A percentile compares a stretch with the other conserved stretches of the same genome.
phyloP scores from a whole-genome alignment of 2,888 invertebrate genomes.

The Ctenicera cuprea region DNA sequence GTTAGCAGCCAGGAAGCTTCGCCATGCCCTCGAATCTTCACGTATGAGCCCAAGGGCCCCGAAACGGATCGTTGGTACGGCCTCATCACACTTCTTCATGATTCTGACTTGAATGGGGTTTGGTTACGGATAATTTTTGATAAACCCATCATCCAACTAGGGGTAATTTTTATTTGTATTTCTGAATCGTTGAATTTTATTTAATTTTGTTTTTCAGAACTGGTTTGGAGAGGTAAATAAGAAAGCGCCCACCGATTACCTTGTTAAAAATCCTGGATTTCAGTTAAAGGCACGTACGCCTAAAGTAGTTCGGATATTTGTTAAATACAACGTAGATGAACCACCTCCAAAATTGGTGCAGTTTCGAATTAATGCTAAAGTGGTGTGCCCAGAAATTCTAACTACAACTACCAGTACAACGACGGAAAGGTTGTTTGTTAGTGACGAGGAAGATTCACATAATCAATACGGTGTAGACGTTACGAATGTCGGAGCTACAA shows the following conservation, averaged over 20 bases:
- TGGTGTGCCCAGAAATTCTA: slow-evolving; percentile 74
- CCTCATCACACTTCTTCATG: slow-evolving; percentile 74
- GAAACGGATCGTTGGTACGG: slow-evolving; percentile 79
- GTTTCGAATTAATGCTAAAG: slow-evolving; percentile 76
- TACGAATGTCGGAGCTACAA: background rate
- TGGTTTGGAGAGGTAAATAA: slow-evolving; percentile 76
- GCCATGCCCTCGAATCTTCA: slow-evolving; percentile 79
- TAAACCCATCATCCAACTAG: slow-evolving; percentile 48
- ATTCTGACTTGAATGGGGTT: slow-evolving; percentile 73
- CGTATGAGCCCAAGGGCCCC: slow-evolving; percentile 73
- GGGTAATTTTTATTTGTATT: slow-evolving; percentile 33
- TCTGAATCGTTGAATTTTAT: slow-evolving; percentile 1
- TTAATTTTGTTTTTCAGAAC: slow-evolving; percentile 70
- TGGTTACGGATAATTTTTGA: slow-evolving; percentile 74
- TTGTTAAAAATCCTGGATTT: slow-evolving; percentile 75
- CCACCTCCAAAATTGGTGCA: slow-evolving; percentile 73
- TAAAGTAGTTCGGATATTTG: slow-evolving; percentile 76
- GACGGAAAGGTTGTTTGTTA: background rate
- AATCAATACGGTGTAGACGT: background rate
- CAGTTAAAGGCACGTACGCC: slow-evolving; percentile 76
- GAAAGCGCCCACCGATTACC: slow-evolving; percentile 73
- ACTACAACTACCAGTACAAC: slow-evolving; percentile 37
- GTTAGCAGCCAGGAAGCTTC: slow-evolving; percentile 18
- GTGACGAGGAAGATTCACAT: slow-evolving; percentile 62
- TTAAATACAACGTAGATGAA: slow-evolving; percentile 74